phyloP scores from a whole-genome alignment of 2,797 vertebrate species.

The Enteromius anoplus region DNA sequence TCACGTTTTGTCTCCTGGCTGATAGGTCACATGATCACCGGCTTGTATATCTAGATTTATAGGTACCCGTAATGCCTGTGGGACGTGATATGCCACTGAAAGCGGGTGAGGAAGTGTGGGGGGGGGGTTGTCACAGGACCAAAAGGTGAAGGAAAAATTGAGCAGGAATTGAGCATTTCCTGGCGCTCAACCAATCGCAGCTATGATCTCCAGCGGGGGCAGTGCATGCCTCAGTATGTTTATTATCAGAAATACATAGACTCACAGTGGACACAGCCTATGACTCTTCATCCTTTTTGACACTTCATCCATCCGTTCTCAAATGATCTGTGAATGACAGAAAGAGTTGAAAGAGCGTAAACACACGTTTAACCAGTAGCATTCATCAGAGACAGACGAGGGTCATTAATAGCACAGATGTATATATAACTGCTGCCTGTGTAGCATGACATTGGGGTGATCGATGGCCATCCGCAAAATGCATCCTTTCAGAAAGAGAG shows the following conservation, averaged over 20 bases:
- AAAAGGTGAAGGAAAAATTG: constrained; percentile 38
- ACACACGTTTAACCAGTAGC: constrained; percentile 12
- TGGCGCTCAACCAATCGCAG: neutral
- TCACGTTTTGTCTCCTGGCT: constrained; percentile 48
- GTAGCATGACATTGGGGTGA: neutral
- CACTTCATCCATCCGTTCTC: neutral
- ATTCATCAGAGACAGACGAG: constrained; percentile 33
- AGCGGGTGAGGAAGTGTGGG: neutral
- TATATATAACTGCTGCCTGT: constrained; percentile 7
- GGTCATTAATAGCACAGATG: constrained; percentile 29
- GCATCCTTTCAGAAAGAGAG: constrained; percentile 1
- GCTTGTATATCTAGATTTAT: constrained; percentile 60
- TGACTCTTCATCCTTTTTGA: constrained; percentile 16
- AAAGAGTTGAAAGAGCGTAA: constrained; percentile 31
- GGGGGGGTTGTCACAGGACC: constrained; percentile 15
- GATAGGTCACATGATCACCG: constrained; percentile 47
- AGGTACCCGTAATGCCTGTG: constrained; percentile 51
- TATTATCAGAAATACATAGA: neutral
- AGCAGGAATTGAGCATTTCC: constrained; percentile 9
- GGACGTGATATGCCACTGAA: constrained; percentile 58
- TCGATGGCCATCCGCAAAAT: neutral
- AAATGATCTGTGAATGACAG: constrained; percentile 32
- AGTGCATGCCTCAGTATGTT: neutral
- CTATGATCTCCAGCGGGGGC: neutral
- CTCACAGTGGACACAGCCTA: neutral